Conservation (phyloP, 2,113 vertebrate genomes). For the Paramormyrops kingsleyae region DNA sequence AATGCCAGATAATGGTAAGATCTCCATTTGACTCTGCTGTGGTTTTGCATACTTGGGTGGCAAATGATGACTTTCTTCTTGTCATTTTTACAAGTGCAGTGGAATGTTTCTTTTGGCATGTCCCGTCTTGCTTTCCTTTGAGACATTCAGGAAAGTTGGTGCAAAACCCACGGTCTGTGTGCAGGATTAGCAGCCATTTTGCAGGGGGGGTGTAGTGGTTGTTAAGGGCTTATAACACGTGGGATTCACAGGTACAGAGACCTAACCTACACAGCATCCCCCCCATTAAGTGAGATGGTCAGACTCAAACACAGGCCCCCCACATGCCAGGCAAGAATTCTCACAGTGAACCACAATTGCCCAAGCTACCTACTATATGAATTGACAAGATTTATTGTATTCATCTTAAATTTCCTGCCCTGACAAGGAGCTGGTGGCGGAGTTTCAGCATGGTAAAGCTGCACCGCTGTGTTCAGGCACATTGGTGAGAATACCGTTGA, state of each 20-base stretch:
- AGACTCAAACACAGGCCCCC: not conserved
- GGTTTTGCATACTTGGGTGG: not conserved
- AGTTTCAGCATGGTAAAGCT: not conserved
- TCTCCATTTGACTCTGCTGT: not conserved
- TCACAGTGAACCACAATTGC: not conserved
- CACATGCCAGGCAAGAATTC: not conserved
- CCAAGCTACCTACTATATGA: not conserved
- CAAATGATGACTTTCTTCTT: not conserved
- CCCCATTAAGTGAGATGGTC: not conserved
- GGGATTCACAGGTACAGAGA: not conserved
- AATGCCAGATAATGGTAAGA: not conserved
- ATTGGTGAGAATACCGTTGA: not conserved
- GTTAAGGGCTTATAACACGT: not conserved
- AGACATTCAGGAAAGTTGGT: not conserved
- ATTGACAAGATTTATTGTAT: not conserved
- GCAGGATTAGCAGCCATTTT: not conserved
- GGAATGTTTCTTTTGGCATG: not conserved
- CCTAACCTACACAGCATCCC: not conserved
- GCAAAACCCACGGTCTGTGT: not conserved
- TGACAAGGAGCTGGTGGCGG: not conserved
- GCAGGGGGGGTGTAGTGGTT: not conserved
- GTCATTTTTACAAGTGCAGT: not conserved
- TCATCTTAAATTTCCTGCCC: not conserved
- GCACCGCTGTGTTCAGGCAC: not conserved
- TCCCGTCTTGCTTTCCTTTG: not conserved